Conservation (phyloP, 2,797 vertebrate genomes). For the Ctenochaetus hawaiiensis region DNA sequence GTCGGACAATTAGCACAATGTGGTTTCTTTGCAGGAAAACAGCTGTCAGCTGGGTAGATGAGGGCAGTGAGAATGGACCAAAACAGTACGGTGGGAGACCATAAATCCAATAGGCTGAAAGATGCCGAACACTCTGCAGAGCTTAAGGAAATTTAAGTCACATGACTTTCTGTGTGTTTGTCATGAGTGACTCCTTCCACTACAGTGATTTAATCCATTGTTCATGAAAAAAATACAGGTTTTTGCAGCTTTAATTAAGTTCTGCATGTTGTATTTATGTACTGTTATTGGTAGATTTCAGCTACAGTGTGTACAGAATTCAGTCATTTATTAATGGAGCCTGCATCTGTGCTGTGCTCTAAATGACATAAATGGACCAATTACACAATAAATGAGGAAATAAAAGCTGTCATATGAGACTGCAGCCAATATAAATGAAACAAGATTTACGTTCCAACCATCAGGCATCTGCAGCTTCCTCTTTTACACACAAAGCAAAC, state of each 20-base stretch:
- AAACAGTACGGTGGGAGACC: too few species aligned
- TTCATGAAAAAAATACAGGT: background rate
- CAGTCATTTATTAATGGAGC: background rate
- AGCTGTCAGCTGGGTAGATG: background rate
- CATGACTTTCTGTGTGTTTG: background rate
- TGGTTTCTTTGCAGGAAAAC: background rate
- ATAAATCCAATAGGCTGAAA: background rate
- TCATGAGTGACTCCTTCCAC: background rate
- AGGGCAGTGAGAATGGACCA: background rate
- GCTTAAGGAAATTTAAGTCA: background rate
- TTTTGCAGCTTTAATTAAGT: background rate
- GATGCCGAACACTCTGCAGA: background rate
- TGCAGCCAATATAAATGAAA: background rate
- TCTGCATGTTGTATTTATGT: background rate
- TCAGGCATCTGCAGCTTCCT: background rate
- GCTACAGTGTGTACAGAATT: background rate
- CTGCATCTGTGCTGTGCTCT: conserved; percentile 6
- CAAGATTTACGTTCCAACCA: background rate
- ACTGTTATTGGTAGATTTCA: background rate
- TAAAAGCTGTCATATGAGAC: background rate
- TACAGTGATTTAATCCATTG: background rate
- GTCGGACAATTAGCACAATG: background rate
- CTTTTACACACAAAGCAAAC: background rate
- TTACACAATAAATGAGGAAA: conserved; percentile 3
- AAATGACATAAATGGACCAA: background rate